These are phyloP conservation scores for Meloe dianella DNA, from an alignment of 2,888 invertebrate genomes.

Conservation along the genomic window DNA sequence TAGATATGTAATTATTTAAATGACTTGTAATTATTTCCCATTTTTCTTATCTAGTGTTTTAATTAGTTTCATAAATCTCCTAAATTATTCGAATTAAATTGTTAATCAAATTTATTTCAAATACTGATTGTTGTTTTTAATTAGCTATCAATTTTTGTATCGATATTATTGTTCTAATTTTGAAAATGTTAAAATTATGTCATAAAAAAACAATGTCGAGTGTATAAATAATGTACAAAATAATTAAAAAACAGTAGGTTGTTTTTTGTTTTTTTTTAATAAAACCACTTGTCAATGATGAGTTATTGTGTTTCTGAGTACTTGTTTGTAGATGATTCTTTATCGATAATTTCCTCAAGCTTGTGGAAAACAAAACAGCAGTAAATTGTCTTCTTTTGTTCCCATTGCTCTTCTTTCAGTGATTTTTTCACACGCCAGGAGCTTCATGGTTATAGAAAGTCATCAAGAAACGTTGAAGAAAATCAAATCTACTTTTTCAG, in stretches of 20 bases:
- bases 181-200: slow-evolving; percentile 33
- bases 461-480: no score
- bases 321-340: no score
- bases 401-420: no score
- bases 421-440: no score
- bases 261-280: slow-evolving; percentile 4
- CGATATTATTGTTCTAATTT: slow-evolving; percentile 29
- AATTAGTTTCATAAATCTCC: slow-evolving; percentile 29
- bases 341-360: no score
- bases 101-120: slow-evolving; percentile 39
- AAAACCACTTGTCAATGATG: neutral
- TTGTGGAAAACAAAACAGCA: no score
- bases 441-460: no score
- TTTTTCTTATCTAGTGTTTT: slow-evolving; percentile 19
- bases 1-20: slow-evolving; percentile 41
- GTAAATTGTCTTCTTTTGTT: no score
- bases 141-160: slow-evolving; percentile 6
- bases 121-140: slow-evolving; percentile 18
- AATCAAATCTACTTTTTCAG: no score
- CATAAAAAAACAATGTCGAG: slow-evolving; percentile 31
- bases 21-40: slow-evolving; percentile 32
- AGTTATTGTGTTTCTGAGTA: neutral
- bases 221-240: slow-evolving; percentile 35
- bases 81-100: slow-evolving; percentile 43
- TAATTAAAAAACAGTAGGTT: slow-evolving; percentile 26